Percentiles rank a stretch among this genome's conserved stretches.
Evolutionary conservation across 2,113 vertebrate genomes (phyloP).

Genomic region (zebrafish (Danio rerio)): GRCz12tu NC_133181.1:58283501-58284000

Average conservation of each 20-base stretch:
- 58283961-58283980: conserved; percentile 31
- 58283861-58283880: conserved; percentile 18
- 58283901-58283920: background rate
- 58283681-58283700: conserved; percentile 57
- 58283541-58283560: too few relatives aligned
- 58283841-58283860: conserved; percentile 16
- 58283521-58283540: too few relatives aligned
- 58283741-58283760: too few relatives aligned
- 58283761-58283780: conserved; percentile 17
- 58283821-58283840: conserved; percentile 1
- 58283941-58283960: conserved; percentile 25
- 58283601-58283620: too few relatives aligned
- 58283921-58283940: conserved; percentile 7
- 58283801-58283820: conserved; percentile 55
- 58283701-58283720: conserved; percentile 65
- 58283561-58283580: too few relatives aligned
- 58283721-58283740: conserved; percentile 64
- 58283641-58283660: conserved; percentile 52
- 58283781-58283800: conserved; percentile 15
- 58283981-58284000: background rate
- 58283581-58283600: too few relatives aligned
- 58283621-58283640: too few relatives aligned
- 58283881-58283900: conserved; percentile 42
- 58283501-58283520: too few relatives aligned
- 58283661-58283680: conserved; percentile 55